These are phyloP conservation scores for Encarsia formosa DNA, from an alignment of 2,888 invertebrate genomes.

Conservation along the genomic window DNA sequence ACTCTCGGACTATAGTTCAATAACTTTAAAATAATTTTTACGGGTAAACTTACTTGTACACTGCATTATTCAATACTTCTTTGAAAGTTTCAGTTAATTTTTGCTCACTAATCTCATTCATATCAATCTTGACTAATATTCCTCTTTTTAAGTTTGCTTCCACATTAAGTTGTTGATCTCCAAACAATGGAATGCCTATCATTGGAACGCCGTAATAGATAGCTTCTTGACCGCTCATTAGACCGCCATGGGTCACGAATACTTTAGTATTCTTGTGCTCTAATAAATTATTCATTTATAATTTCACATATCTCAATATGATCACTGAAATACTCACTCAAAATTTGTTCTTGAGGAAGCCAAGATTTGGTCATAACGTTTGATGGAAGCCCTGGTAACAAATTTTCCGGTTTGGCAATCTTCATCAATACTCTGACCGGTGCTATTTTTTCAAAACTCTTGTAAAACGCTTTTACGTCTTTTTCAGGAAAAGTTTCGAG, in stretches of 20 bases:
- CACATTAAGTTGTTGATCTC: conserved; percentile 38
- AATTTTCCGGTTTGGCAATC: conserved; percentile 37
- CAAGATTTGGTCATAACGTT: conserved; percentile 43
- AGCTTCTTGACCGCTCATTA: conserved; percentile 35
- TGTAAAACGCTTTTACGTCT: conserved; percentile 34
- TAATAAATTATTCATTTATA: conserved; percentile 27
- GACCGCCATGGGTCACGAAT: conserved; percentile 40
- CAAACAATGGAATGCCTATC: conserved; percentile 37
- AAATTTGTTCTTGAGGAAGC: conserved; percentile 39
- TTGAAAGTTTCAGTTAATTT: conserved; percentile 45
- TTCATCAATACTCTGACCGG: conserved; percentile 44
- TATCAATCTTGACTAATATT: conserved; percentile 30
- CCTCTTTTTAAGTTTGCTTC: conserved; percentile 30
- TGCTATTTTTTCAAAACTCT: conserved; percentile 39
- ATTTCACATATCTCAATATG: background rate
- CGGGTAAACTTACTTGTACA: conserved; percentile 41
- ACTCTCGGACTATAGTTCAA: no score
- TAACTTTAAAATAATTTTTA: no score
- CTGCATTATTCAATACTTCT: conserved; percentile 45
- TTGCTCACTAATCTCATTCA: conserved; percentile 40
- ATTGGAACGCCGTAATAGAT: conserved; percentile 35
- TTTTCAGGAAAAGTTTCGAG: conserved; percentile 41
- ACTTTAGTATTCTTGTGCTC: conserved; percentile 38
- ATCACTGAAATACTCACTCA: conserved; percentile 32
- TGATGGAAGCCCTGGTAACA: conserved; percentile 40